Percentiles rank a stretch among this genome's conserved stretches.
These are phyloP conservation scores for Antigone vipio DNA, from an alignment of 2,113 vertebrate genomes.

Conservation along the genomic window DNA sequence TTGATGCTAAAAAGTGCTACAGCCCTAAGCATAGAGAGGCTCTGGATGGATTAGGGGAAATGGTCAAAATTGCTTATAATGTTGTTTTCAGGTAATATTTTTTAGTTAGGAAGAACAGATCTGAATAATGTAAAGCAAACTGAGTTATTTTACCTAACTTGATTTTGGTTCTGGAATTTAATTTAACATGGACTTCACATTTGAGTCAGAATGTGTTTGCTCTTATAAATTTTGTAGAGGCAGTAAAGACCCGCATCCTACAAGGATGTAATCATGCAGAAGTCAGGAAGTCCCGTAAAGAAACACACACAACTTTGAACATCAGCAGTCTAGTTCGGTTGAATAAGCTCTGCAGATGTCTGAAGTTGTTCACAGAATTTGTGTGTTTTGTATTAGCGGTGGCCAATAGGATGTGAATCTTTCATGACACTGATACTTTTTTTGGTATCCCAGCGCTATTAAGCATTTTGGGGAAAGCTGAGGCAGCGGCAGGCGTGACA, in stretches of 20 bases:
- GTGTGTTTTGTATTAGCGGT: neutral
- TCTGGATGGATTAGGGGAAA: conserved; percentile 9
- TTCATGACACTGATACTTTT: neutral
- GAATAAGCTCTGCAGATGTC: conserved; percentile 13
- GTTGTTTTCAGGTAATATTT: conserved; percentile 26
- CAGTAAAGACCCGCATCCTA: conserved; percentile 22
- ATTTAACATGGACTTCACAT: neutral
- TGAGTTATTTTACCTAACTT: conserved; percentile 20
- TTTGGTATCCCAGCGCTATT: neutral
- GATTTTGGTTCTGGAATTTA: neutral
- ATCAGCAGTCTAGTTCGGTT: neutral
- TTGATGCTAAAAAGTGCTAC: neutral
- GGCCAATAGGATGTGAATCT: neutral
- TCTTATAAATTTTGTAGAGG: neutral
- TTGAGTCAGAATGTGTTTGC: conserved; percentile 18
- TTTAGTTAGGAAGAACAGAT: conserved; percentile 3
- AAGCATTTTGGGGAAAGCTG: neutral
- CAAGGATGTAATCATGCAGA: neutral
- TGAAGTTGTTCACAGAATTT: neutral
- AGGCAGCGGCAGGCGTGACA: neutral
- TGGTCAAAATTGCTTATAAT: conserved; percentile 14
- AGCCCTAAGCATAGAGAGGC: neutral
- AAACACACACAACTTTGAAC: neutral
- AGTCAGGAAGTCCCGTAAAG: conserved; percentile 31
- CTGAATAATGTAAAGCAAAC: conserved; percentile 17